These are phyloP conservation scores for Chiridota heheva DNA, from an alignment of 35 echinoderm and acorn worm genomes.

Conservation along the genomic window DNA sequence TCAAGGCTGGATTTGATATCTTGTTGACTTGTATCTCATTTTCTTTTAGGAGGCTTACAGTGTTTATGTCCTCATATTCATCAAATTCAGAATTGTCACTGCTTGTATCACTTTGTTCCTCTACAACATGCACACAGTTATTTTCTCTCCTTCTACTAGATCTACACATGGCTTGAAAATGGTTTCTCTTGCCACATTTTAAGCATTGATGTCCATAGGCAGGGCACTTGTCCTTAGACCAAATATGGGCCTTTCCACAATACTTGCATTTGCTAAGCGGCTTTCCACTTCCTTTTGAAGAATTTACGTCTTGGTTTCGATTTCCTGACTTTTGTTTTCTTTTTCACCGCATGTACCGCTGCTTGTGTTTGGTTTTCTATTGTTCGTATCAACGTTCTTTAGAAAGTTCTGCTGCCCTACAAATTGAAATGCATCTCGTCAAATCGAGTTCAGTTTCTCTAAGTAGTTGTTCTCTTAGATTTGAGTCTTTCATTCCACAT, in stretches of 20 bases:
- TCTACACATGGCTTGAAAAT: constrained; percentile 48
- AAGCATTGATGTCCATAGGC: constrained; percentile 56
- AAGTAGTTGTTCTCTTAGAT: background rate
- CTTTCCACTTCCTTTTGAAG: background rate
- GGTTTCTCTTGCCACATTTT: constrained; percentile 51
- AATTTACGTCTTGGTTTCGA: background rate
- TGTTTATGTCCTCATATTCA: constrained; percentile 49
- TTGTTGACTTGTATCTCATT: background rate
- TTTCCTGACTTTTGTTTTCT: background rate
- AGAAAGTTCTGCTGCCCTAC: constrained; percentile 30
- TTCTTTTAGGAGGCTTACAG: constrained; percentile 20
- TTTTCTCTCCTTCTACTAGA: background rate
- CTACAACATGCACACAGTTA: background rate
- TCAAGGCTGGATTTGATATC: constrained; percentile 11
- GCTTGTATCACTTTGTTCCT: background rate
- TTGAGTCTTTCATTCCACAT: constrained; percentile 1
- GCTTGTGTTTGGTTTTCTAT: constrained; percentile 17
- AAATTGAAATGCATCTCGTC: constrained; percentile 5
- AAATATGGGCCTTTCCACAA: constrained; percentile 48
- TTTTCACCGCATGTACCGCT: background rate
- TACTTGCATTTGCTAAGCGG: constrained; percentile 43
- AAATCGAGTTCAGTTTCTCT: background rate
- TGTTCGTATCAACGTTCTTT: constrained; percentile 6
- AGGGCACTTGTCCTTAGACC: constrained; percentile 52
- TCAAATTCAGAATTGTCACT: background rate